Evolutionary conservation across 2,113 vertebrate genomes (phyloP), one percentile per base, ranked within the genome.

Genomic region (Trichomycterus rosablanca): DNA sequence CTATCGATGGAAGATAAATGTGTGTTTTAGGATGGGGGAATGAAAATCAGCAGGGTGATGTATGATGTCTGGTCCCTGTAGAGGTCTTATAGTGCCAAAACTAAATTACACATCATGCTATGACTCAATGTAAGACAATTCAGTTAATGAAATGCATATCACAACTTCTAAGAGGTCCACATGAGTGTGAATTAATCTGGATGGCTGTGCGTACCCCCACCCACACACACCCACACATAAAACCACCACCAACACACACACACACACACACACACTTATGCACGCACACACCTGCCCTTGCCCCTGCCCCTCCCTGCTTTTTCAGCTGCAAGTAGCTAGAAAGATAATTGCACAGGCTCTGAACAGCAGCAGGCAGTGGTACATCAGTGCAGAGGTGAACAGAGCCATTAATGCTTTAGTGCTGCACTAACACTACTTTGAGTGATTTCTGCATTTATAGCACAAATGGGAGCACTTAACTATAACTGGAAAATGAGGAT

Each of bases 361-460:
- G 75, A 76, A 65, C 68, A 22, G 62, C 70, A 53, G 73, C 34
- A 78, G 66, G 66, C 45, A 51, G 56, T 44, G 18, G 24, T 23
- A 35, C n/a, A 3, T 20, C 7, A 49, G 44, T 11, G 37, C 12
- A 3, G 26, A 2, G n/a, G 43, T 18, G 39, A 11, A 24, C 7
- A 9, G 39, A 14, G 18, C 50, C 48, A 52, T 71, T 81, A 81
- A 74, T 73, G 82, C 77, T 70, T 73, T 81, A 72, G 52, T 66
- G 74, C 80, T 80, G 81, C 81, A 90, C 88, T 87, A 88, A 90
- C 89, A 88, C 90, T 89, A 83, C 81, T 87, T 86, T 83, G 85
- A 89, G 93, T 91, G 90, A 92, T 91, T 92, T 88, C 76, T 72
- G 80, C 85, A 84, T 93, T 93, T 92, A 90, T 88, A 83, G 87